Evolutionary conservation across 2,113 vertebrate species (phyloP).

Genomic region (Etheostoma cragini): DNA sequence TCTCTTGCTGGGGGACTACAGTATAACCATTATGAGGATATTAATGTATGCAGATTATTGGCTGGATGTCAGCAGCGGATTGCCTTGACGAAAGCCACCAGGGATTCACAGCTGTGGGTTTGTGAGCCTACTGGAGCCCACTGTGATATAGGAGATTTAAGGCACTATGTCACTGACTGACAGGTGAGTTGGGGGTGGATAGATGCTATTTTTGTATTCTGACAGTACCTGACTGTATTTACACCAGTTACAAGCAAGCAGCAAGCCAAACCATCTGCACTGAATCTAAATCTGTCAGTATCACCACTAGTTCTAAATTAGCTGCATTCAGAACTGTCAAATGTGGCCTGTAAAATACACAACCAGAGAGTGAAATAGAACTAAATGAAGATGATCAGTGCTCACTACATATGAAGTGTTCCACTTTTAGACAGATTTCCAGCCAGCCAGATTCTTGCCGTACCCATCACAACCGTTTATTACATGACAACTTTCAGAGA

Average conservation of each 20-base stretch:
- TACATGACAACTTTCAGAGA: too few species aligned
- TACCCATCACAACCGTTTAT: too few species aligned
- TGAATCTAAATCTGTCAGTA: background rate
- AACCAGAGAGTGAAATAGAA: background rate
- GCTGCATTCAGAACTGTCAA: conserved; percentile 5
- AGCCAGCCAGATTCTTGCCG: too few species aligned
- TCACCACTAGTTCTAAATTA: background rate
- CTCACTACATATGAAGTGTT: too few species aligned
- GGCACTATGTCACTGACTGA: conserved; percentile 31
- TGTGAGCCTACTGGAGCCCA: conserved; percentile 17
- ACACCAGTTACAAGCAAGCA: conserved; percentile 20
- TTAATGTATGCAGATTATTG: conserved; percentile 75
- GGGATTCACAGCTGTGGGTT: conserved; percentile 43
- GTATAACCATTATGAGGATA: conserved; percentile 51
- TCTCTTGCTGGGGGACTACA: conserved; percentile 47
- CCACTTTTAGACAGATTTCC: too few species aligned
- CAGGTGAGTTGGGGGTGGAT: conserved; percentile 44
- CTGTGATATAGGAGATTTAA: conserved; percentile 25
- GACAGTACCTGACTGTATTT: conserved; percentile 36
- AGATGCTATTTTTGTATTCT: conserved; percentile 32
- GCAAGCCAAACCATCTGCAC: conserved; percentile 21
- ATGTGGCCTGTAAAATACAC: background rate
- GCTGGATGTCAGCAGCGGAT: conserved; percentile 57
- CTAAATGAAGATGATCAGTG: background rate
- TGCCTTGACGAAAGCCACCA: conserved; percentile 50